Evolutionary conservation across 2,888 invertebrate genomes (phyloP).

Genomic region (Chrysotoxum bicinctum): DNA sequence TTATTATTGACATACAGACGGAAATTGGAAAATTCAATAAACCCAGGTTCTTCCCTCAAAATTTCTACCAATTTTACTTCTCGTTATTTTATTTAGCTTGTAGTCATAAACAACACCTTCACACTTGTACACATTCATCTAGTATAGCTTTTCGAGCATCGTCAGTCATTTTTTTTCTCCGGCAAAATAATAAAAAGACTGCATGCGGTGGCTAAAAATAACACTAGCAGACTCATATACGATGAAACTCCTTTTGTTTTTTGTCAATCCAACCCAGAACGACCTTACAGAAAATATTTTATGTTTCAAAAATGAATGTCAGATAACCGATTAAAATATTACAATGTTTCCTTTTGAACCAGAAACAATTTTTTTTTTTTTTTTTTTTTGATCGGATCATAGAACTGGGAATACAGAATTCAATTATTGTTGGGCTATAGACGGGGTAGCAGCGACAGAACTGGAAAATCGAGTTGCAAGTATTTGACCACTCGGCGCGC

Average conservation of each 20-base stretch:
- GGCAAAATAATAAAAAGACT: neutral
- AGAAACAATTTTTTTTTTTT: neutral
- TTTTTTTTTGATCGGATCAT: neutral
- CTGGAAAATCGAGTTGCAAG: conserved; percentile 20
- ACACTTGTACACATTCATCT: conserved; percentile 1
- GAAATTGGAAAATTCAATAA: conserved; percentile 21
- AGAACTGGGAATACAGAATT: neutral
- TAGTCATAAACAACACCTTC: conserved; percentile 15
- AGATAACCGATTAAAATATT: conserved; percentile 12
- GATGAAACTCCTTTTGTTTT: neutral
- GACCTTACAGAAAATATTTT: neutral
- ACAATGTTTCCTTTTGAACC: neutral
- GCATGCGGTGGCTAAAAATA: conserved; percentile 10
- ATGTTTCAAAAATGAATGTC: neutral
- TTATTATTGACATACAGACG: conserved; percentile 7
- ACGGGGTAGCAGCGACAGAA: neutral
- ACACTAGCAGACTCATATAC: neutral
- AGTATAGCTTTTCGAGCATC: neutral
- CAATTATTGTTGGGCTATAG: neutral
- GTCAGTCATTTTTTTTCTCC: neutral
- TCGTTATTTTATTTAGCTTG: conserved; percentile 7
- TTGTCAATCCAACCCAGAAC: neutral
- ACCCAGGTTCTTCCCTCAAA: neutral
- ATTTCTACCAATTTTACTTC: neutral
- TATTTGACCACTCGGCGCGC: neutral